Base-by-base conservation (phyloP, 2,888 invertebrate species). In the Trypoxylon attenuatum region DNA sequence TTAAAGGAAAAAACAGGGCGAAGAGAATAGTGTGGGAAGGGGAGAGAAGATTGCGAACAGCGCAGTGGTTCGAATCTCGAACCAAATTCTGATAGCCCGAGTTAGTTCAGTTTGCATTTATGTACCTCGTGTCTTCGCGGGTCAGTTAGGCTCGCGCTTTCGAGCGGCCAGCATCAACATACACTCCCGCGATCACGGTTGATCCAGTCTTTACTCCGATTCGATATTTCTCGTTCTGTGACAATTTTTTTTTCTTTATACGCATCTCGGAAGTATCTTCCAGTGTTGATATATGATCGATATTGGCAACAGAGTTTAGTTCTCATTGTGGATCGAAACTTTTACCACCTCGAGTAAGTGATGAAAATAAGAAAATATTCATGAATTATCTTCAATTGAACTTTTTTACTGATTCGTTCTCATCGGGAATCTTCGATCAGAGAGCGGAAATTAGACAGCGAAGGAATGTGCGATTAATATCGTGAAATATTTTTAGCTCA, bases 141-240 rank as follows among this genome's bases (percentile, higher is more conserved):
- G 77, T 81, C 85, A 86, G 86, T 86, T 77, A 81, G 83, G 73
- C 81, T 82, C 81, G 84, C 78, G 85, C 85, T 84, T 84, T 81
- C 84, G 79, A 82, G 79, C 81, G 68, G 84, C 78, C 77, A 84
- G 78, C 83, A 85, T 63, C 69, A 62, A 45, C 27, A 41, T 27
- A 47, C 55, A 54, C 57, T 38, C 52, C 39, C 58, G 39, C 8
- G 27, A 50, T 10, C 29, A 8, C 23, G 8, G 23, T 41, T 15
- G 5, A 39, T 21, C 8, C 18, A 16, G 2, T 15, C 22, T 46
- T 25, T 21, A 6, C 8, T 15, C 10, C 22, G 19, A 16, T 5
- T 21, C 41, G 51, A 25, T 13, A 22, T 23, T 21, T 16, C 49
- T 5, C 42, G 15, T 6, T 19, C 2, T 22, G n/a, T 5, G 13